Percentiles rank a stretch among this genome's conserved stretches.
These are phyloP conservation scores for Sebastolobus alascanus DNA, from an alignment of 2,797 vertebrate species.

Conservation along the genomic window DNA sequence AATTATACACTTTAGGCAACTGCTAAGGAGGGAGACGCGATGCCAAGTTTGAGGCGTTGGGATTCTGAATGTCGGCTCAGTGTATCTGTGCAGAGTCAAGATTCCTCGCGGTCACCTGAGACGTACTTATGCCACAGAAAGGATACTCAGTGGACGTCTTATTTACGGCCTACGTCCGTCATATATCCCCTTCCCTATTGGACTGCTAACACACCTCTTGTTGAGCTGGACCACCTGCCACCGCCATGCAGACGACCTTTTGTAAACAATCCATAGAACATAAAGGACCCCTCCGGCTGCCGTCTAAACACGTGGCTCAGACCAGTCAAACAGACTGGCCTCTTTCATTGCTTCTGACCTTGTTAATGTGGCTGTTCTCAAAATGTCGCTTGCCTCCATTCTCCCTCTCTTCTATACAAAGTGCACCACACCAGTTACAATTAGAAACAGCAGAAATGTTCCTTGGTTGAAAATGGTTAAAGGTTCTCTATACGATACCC, in stretches of 20 bases:
- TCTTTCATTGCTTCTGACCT: constrained; percentile 36
- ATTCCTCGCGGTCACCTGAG: constrained; percentile 66
- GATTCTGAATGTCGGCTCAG: constrained; percentile 69
- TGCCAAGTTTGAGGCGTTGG: constrained; percentile 74
- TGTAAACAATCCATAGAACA: constrained; percentile 48
- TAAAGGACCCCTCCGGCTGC: constrained; percentile 24
- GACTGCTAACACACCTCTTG: constrained; percentile 32
- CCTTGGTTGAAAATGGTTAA: constrained; percentile 4
- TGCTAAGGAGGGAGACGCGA: constrained; percentile 76
- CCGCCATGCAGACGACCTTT: constrained; percentile 39
- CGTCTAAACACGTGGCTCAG: constrained; percentile 49
- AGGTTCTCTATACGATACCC: background rate
- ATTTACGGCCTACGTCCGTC: constrained; percentile 48
- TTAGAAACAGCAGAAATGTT: background rate
- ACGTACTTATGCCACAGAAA: constrained; percentile 23
- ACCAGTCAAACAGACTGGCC: constrained; percentile 45
- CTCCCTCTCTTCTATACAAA: constrained; percentile 17
- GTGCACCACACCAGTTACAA: constrained; percentile 16
- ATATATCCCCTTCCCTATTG: background rate
- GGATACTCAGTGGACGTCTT: constrained; percentile 59
- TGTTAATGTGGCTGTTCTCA: constrained; percentile 44
- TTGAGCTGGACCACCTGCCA: constrained; percentile 69
- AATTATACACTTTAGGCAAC: constrained; percentile 83
- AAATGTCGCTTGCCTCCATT: constrained; percentile 44
- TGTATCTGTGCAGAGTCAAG: constrained; percentile 56